Conservation (phyloP, 2,113 vertebrate genomes). For the Rhineura floridana region DNA sequence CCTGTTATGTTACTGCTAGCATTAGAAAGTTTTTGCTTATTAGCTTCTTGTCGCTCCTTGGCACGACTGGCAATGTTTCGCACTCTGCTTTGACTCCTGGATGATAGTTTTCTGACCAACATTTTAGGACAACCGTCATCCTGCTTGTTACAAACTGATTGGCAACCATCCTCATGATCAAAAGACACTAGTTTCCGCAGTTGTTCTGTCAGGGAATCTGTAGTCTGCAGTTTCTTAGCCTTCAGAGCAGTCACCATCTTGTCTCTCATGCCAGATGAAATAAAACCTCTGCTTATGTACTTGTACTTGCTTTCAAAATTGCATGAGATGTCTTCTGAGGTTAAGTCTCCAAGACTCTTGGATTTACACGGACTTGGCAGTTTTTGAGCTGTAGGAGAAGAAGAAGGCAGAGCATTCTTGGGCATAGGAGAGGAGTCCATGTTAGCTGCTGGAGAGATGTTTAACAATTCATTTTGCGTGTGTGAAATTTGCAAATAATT, state of each 20-base stretch:
- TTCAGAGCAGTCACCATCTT: conserved; percentile 63
- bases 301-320: conserved; percentile 97
- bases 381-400: conserved; percentile 51
- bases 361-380: conserved; percentile 88
- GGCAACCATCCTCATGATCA: conserved; percentile 81
- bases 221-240: conserved; percentile 68
- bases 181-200: conserved; percentile 87
- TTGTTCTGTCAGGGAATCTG: conserved; percentile 89
- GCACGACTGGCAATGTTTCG: conserved; percentile 95
- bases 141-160: conserved; percentile 54
- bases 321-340: conserved; percentile 95
- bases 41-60: conserved; percentile 89
- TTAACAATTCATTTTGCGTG: conserved; percentile 26
- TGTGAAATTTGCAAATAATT: conserved; percentile 45
- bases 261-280: conserved; percentile 81
- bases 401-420: conserved; percentile 20
- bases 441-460: conserved; percentile 13
- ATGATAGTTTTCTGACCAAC: conserved; percentile 89
- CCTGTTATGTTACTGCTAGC: conserved; percentile 53
- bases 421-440: background rate
- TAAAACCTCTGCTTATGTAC: conserved; percentile 92
- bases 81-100: conserved; percentile 94
- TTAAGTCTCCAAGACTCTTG: conserved; percentile 95
- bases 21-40: conserved; percentile 71
- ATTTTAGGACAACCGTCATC: conserved; percentile 78